phyloP scores from a whole-genome alignment of 2,888 invertebrate genomes.

The Trichogramma evanescens region DNA sequence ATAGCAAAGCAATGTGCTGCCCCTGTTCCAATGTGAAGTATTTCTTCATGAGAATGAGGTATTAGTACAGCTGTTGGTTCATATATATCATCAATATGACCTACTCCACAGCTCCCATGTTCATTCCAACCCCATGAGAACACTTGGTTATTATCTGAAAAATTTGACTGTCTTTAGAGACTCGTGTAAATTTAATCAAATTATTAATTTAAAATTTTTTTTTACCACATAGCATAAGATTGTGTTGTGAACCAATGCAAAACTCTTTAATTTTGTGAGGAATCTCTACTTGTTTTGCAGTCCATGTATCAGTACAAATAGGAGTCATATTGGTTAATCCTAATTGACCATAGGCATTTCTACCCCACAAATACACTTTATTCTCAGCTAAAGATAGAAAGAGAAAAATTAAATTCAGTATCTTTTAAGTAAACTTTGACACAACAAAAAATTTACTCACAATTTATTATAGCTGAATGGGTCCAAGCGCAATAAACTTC shows the following conservation, averaged over 20 bases:
- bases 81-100: constrained; percentile 48
- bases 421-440: constrained; percentile 1
- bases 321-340: constrained; percentile 48
- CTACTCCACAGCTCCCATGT: constrained; percentile 77
- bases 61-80: constrained; percentile 45
- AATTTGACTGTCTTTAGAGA: background rate
- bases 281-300: constrained; percentile 32
- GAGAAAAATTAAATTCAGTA: background rate
- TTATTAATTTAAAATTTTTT: background rate
- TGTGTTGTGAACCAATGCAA: constrained; percentile 74
- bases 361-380: constrained; percentile 67
- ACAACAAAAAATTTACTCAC: constrained; percentile 25
- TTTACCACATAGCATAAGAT: constrained; percentile 55
- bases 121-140: constrained; percentile 89
- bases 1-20: constrained; percentile 47
- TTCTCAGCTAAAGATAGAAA: constrained; percentile 49
- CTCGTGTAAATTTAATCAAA: background rate
- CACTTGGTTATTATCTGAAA: constrained; percentile 56
- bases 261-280: constrained; percentile 53
- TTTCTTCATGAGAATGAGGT: constrained; percentile 21
- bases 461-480: constrained; percentile 53
- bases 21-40: constrained; percentile 38
- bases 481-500: constrained; percentile 64
- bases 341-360: constrained; percentile 74
- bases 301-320: constrained; percentile 16